phyloP scores from a whole-genome alignment of 2,888 invertebrate genomes.

The Gisinianus flammeolus region DNA sequence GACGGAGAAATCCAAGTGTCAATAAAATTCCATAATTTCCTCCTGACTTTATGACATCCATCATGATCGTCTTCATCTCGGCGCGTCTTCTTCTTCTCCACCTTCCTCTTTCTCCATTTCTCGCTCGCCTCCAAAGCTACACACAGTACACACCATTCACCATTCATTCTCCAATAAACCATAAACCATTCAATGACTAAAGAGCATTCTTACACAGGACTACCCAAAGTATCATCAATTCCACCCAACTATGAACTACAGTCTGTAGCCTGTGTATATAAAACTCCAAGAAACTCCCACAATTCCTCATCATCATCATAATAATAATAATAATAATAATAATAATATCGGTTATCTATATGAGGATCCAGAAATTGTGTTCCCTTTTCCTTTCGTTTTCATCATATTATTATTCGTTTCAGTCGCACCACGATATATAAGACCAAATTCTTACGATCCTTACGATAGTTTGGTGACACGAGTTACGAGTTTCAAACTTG shows the following conservation, averaged over 20 bases:
- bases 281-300: not conserved
- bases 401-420: no score
- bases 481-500: no score
- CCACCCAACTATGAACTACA: not conserved
- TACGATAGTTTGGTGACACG: no score
- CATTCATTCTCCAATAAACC: constrained; percentile 13
- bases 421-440: no score
- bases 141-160: not conserved
- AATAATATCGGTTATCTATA: no score
- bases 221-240: constrained; percentile 11
- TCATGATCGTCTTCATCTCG: not conserved
- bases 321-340: no score
- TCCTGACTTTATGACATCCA: constrained; percentile 37
- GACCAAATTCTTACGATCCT: no score
- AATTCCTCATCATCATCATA: not conserved
- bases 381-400: no score
- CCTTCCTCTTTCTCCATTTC: not conserved
- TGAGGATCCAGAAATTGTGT: no score
- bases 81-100: not conserved
- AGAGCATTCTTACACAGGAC: constrained; percentile 23
- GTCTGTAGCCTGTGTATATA: not conserved
- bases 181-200: constrained; percentile 21
- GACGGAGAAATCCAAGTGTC: constrained; percentile 30
- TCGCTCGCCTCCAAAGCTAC: not conserved
- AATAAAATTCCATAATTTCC: constrained; percentile 36